Percentiles rank a stretch among this genome's conserved stretches.
phyloP scores from a whole-genome alignment of 2,888 invertebrate species.

The Ypsolopha sequella region DNA sequence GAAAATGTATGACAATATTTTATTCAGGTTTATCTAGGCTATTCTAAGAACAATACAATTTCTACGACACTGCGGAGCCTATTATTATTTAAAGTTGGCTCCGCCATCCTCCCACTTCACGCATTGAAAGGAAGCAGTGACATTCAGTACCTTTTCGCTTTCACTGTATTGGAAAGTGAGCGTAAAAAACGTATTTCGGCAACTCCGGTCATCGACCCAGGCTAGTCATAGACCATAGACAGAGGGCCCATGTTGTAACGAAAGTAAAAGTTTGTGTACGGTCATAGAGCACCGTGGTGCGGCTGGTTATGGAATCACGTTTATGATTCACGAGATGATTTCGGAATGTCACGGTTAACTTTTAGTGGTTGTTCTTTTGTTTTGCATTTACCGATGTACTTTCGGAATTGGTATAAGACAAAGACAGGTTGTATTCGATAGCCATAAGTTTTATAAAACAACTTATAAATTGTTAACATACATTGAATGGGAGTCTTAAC shows the following conservation, averaged over 20 bases:
- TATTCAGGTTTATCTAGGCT: conserved; percentile 2
- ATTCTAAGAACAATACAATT: not conserved
- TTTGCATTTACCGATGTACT: conserved; percentile 32
- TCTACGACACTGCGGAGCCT: conserved; percentile 15
- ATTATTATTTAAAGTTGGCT: conserved; percentile 48
- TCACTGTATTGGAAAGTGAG: conserved; percentile 70
- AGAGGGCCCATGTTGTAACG: conserved; percentile 55
- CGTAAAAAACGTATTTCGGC: conserved; percentile 69
- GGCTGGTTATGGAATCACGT: conserved; percentile 40
- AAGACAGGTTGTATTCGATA: too few relatives aligned
- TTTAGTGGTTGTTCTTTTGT: conserved; percentile 26
- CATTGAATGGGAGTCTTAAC: too few relatives aligned
- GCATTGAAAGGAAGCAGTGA: conserved; percentile 64
- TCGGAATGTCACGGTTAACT: conserved; percentile 64
- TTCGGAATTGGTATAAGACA: conserved; percentile 6
- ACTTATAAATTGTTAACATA: too few relatives aligned
- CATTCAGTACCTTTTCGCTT: conserved; percentile 67
- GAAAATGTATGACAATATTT: too few relatives aligned
- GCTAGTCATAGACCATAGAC: conserved; percentile 51
- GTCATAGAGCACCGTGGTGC: conserved; percentile 20
- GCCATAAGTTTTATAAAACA: too few relatives aligned
- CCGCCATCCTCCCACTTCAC: conserved; percentile 57
- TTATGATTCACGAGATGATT: conserved; percentile 56
- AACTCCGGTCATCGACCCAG: conserved; percentile 57
- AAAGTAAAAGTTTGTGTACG: conserved; percentile 53